A percentile compares a stretch with the other conserved stretches of the same genome.
Evolutionary conservation across 2,888 invertebrate species (phyloP).

Genomic region (Chydorus sphaericus): DNA sequence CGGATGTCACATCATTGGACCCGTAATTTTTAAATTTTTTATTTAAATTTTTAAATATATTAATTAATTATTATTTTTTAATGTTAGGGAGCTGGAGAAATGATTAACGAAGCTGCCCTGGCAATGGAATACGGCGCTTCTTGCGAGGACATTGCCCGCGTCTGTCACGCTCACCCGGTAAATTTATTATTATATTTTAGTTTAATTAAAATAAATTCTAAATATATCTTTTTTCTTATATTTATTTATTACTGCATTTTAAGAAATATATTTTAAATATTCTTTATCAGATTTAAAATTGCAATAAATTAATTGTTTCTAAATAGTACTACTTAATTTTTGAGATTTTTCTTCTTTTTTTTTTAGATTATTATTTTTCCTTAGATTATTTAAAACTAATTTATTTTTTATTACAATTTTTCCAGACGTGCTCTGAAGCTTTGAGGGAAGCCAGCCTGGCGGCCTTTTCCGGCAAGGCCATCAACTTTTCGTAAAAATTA

Average conservation of each 20-base stretch:
- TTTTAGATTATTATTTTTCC: too few relatives aligned
- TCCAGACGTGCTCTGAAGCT: conserved; percentile 91
- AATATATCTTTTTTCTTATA: conserved; percentile 11
- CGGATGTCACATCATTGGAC: conserved; percentile 95
- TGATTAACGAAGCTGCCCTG: conserved; percentile 94
- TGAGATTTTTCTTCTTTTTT: too few relatives aligned
- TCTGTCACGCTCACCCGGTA: conserved; percentile 98
- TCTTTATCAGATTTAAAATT: too few relatives aligned
- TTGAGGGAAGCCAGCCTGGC: conserved; percentile 91
- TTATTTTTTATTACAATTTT: conserved; percentile 22
- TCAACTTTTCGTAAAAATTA: conserved; percentile 69
- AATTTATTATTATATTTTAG: conserved; percentile 28
- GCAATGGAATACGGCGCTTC: conserved; percentile 99
- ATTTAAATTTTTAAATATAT: not conserved
- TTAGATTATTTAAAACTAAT: too few relatives aligned
- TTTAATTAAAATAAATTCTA: not conserved
- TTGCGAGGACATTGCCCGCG: conserved; percentile 93
- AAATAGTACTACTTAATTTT: too few relatives aligned
- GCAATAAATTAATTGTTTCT: too few relatives aligned
- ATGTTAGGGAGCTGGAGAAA: conserved; percentile 88
- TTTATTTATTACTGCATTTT: too few relatives aligned
- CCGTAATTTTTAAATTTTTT: conserved; percentile 41
- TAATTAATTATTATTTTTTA: conserved; percentile 16
- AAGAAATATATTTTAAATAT: too few relatives aligned
- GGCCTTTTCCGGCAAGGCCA: conserved; percentile 90